Conservation (phyloP, 1,140 invertebrate genomes). For the Mamestra configurata region DNA sequence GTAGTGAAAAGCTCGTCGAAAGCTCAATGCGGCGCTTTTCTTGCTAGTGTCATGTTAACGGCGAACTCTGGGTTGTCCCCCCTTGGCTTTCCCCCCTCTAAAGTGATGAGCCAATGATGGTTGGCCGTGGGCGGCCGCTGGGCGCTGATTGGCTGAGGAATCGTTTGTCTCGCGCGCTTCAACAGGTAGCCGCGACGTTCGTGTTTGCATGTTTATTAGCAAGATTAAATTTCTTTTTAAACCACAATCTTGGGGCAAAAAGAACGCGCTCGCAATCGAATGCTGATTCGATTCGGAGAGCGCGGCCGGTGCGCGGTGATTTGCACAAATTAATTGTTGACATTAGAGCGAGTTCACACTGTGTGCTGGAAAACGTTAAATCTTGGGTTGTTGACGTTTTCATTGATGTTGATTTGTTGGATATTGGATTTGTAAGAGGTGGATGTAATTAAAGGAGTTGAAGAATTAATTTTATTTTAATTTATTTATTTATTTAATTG, state of each 20-base stretch:
- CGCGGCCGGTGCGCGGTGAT: constrained; percentile 49
- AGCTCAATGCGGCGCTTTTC: constrained; percentile 86
- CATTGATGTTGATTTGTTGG: background rate
- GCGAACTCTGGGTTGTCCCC: constrained; percentile 66
- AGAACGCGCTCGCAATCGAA: constrained; percentile 69
- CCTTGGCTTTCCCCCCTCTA: constrained; percentile 66
- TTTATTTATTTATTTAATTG: background rate
- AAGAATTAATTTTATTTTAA: background rate
- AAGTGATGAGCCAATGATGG: constrained; percentile 69
- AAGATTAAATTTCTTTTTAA: constrained; percentile 86
- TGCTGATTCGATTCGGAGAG: constrained; percentile 70
- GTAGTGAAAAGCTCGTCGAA: constrained; percentile 81
- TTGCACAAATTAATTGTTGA: constrained; percentile 51
- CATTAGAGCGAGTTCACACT: constrained; percentile 40
- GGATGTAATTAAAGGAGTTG: background rate
- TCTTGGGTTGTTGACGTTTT: background rate
- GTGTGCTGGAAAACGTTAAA: background rate
- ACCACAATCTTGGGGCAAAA: constrained; percentile 69
- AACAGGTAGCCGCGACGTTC: constrained; percentile 82
- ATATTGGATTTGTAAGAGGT: background rate
- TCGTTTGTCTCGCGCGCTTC: constrained; percentile 71
- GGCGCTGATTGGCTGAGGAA: constrained; percentile 71
- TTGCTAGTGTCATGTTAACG: constrained; percentile 78
- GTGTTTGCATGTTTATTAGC: constrained; percentile 87
- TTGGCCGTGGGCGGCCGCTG: constrained; percentile 80